Conservation (phyloP, 2,888 invertebrate species). For the Ariolimax columbianus region DNA sequence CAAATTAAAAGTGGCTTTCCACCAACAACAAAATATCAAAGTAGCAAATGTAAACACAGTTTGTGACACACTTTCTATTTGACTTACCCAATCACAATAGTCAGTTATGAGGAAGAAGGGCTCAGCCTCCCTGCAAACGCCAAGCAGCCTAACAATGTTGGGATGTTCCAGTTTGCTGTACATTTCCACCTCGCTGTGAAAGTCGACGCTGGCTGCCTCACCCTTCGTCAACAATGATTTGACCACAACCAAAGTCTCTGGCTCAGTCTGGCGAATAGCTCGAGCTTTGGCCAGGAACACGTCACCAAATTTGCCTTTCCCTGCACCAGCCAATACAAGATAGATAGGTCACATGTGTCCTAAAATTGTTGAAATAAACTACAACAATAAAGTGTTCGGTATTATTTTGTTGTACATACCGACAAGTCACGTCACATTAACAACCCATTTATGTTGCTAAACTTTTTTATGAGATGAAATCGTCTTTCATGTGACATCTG, state of each 20-base stretch:
- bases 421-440: too few relatives aligned
- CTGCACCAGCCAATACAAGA: conserved; percentile 77
- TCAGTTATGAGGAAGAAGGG: conserved; percentile 93
- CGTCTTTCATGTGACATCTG: too few relatives aligned
- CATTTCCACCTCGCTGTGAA: conserved; percentile 92
- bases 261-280: conserved; percentile 77
- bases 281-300: conserved; percentile 87
- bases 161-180: conserved; percentile 88
- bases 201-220: conserved; percentile 82
- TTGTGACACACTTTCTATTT: too few relatives aligned
- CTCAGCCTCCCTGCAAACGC: conserved; percentile 86
- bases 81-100: conserved; percentile 92
- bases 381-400: too few relatives aligned
- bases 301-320: conserved; percentile 95
- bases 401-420: too few relatives aligned
- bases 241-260: conserved; percentile 76
- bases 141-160: conserved; percentile 88
- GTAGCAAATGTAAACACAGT: too few relatives aligned
- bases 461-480: too few relatives aligned
- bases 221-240: conserved; percentile 76
- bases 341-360: background rate
- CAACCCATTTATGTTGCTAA: too few relatives aligned
- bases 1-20: too few relatives aligned
- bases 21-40: too few relatives aligned
- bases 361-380: too few relatives aligned